Base-by-base conservation (phyloP, 64 coral and sea anemone genomes). In the Montipora efflorescens region DNA sequence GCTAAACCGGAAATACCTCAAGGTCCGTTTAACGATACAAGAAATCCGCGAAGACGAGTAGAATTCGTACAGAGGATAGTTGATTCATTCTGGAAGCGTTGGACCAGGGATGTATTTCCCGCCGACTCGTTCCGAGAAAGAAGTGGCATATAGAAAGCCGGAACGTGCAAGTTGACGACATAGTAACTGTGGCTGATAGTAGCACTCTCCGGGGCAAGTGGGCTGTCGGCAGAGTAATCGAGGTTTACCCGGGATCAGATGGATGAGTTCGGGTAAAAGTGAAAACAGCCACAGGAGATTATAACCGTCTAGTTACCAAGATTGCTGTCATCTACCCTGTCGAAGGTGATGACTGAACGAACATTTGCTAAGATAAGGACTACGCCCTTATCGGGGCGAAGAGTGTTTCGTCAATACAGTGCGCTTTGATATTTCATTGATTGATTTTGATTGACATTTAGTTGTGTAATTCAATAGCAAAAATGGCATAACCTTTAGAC, bases 11-110 rank as follows among this genome's bases (percentile, higher is more conserved):
- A 90, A 46, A 53, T 90, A 10, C 75, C 75, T 11, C 88, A 79
- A 67, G 75, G 88, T 4, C 88, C 76, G 15, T 90, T 90, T 23
- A 79, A 48, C 4, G 75, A 90, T 13, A 90, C 76, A 1, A 59
- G 7, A 18, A 90, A 79, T 18, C 88, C 75, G 3, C 47, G 88
- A 21, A 14, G 10, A 0, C 52, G 59, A 16, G 75, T 90, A 9
- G 59, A 90, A 49, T 90, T 90, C 15, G 88, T 90, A 1, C 88
- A 90, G 23, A 68, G 46, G 18, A 78, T 89, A 50, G 88, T 90
- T 2, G 75, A 90, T 14, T 90, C 76, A 10, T 90, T 90, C 28
- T 90, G 88, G 88, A 79, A 79, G 79, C 55, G 75, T 7, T 90
- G 55, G 88, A 36, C 13, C 36, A 49, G 88, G 51, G 58, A 90